Conservation (phyloP, 2,113 vertebrate species). For the Percina caprodes region DNA sequence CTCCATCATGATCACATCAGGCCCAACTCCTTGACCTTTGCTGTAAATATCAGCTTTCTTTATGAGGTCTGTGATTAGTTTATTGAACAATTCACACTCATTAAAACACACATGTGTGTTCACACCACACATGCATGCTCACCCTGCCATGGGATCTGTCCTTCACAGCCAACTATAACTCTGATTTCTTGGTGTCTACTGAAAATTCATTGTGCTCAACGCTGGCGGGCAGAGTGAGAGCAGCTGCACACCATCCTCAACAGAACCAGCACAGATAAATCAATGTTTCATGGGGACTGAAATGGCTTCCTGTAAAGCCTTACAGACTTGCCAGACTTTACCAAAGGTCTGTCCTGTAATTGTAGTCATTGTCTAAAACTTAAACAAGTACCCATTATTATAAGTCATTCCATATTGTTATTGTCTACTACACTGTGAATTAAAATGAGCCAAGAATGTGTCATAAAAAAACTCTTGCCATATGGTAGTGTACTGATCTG, state of each 20-base stretch:
- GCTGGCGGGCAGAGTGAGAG: constrained; percentile 41
- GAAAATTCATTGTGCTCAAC: constrained; percentile 62
- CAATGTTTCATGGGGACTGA: constrained; percentile 63
- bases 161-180: constrained; percentile 76
- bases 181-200: constrained; percentile 67
- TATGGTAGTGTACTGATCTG: constrained; percentile 51
- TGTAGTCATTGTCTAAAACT: constrained; percentile 21
- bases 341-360: constrained; percentile 40
- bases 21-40: constrained; percentile 80
- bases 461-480: constrained; percentile 29
- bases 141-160: constrained; percentile 45
- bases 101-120: constrained; percentile 59
- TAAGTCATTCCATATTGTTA: constrained; percentile 24
- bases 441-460: constrained; percentile 31
- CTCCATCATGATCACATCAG: constrained; percentile 81
- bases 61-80: constrained; percentile 82
- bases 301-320: constrained; percentile 48
- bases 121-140: constrained; percentile 29
- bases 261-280: constrained; percentile 58
- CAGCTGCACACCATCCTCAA: constrained; percentile 37
- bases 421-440: constrained; percentile 15
- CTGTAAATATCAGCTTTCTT: constrained; percentile 85
- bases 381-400: constrained; percentile 29
- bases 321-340: constrained; percentile 26
- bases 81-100: constrained; percentile 80